Percentiles rank a stretch among this genome's conserved stretches.
Evolutionary conservation across 2,797 vertebrate species (phyloP).

Genomic region (Eulemur rubriventer): DNA sequence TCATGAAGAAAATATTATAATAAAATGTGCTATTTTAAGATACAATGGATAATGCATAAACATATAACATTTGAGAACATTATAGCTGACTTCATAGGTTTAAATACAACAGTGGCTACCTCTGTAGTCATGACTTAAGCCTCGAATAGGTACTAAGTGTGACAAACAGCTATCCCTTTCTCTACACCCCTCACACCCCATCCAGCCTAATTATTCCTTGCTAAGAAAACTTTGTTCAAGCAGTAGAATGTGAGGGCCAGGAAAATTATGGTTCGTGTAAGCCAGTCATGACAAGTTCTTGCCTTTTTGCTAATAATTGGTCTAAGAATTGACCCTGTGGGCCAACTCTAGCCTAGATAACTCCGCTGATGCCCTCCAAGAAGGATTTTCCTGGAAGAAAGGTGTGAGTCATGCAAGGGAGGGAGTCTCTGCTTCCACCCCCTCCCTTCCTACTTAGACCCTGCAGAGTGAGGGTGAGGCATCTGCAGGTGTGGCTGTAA

Average conservation of each 20-base stretch:
- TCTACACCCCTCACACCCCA: neutral
- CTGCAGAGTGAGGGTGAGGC: neutral
- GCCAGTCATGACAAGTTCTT: neutral
- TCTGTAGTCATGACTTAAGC: neutral
- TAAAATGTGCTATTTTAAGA: slow-evolving; percentile 45
- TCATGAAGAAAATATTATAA: neutral
- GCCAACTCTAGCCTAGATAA: neutral
- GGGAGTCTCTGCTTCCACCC: neutral
- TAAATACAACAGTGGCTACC: neutral
- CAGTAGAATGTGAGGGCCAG: neutral
- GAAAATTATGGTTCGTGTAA: neutral
- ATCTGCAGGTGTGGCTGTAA: neutral
- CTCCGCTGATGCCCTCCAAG: neutral
- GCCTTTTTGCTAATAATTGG: neutral
- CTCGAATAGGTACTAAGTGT: neutral
- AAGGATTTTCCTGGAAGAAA: neutral
- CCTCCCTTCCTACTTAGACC: neutral
- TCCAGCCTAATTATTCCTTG: neutral
- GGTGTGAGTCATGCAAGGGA: fast-evolving
- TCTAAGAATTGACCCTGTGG: neutral
- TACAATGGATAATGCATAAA: neutral
- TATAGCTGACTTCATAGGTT: neutral
- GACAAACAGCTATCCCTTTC: neutral
- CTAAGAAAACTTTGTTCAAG: neutral
- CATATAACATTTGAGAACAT: neutral